Percentiles rank a stretch among this genome's conserved stretches.
These are phyloP conservation scores for Sebastes dallii DNA, from an alignment of 2,797 vertebrate genomes.

Conservation along the genomic window DNA sequence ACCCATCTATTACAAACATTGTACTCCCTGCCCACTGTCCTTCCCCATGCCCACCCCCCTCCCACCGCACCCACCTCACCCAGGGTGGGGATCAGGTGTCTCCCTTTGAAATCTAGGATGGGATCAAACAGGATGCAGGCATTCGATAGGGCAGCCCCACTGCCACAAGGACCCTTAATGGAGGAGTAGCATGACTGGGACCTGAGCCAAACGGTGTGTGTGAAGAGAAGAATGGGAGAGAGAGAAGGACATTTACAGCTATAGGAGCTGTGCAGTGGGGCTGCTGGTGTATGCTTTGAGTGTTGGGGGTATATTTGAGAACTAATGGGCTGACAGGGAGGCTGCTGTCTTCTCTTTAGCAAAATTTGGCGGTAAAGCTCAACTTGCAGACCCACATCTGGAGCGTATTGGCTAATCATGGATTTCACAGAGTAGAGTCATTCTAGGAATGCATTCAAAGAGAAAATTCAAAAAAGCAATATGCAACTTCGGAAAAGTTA, in stretches of 20 bases:
- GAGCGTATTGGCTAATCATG: slow-evolving; percentile 33
- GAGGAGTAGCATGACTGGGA: slow-evolving; percentile 55
- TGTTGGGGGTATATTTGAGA: slow-evolving; percentile 5
- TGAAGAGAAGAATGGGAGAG: slow-evolving; percentile 6
- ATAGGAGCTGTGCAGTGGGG: background rate
- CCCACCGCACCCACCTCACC: slow-evolving; percentile 52
- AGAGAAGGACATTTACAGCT: slow-evolving; percentile 23
- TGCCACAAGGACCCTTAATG: slow-evolving; percentile 69
- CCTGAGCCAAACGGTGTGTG: slow-evolving; percentile 47
- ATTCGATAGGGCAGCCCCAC: slow-evolving; percentile 68
- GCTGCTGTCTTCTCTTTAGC: slow-evolving; percentile 10
- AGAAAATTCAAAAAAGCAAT: background rate
- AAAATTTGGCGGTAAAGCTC: background rate
- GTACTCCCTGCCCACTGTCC: slow-evolving; percentile 51
- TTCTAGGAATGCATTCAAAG: slow-evolving; percentile 30
- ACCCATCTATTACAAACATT: slow-evolving; percentile 57
- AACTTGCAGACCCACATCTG: slow-evolving; percentile 49
- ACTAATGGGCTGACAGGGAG: slow-evolving; percentile 15
- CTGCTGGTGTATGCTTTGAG: slow-evolving; percentile 22
- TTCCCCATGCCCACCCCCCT: slow-evolving; percentile 37
- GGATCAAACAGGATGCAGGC: slow-evolving; percentile 78
- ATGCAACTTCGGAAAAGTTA: background rate
- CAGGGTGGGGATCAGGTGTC: slow-evolving; percentile 73
- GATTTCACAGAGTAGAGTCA: slow-evolving; percentile 38
- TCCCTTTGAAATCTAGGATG: slow-evolving; percentile 81